Evolutionary conservation across 2,113 vertebrate species (phyloP), one percentile per base, ranked within the genome.

Genomic region (Turdus rufiventris): DNA sequence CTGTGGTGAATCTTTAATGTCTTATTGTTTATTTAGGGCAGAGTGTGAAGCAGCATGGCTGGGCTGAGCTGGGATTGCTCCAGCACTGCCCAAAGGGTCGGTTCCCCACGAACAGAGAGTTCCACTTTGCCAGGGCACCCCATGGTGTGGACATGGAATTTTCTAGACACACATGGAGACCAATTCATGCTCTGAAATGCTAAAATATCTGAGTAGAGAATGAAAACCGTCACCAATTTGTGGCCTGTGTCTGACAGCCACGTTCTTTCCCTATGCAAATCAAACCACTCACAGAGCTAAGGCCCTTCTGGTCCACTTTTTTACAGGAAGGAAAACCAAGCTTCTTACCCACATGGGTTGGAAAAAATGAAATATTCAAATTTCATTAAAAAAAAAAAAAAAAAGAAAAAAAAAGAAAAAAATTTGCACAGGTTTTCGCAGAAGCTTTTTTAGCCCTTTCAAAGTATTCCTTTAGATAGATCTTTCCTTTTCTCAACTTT

Each of bases 321-420:
- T 86, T 67, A 88, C 85, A 65, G 91, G 91, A 96, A 85, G 68
- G 85, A 93, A 94, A 96, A 88, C 38, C 36, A 18, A 24, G 11
- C 8, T 84, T 94, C 90, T 88, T 93, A 88, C 88, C 2, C 0
- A 13, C 56, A 85, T 12, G 57, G 43, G 25, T 67, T 0, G 7
- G 79, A 91, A 96, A 91, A 85, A 91, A 51, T 18, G 16, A 95
- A 93, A 61, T 83, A 93, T 78, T 95, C 75, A 89, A 91, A 93
- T 94, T 75, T 85, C 34, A 62, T 71, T 9, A 3, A 23, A n/a
- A 63, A 34, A 25, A 62, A 53, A 79, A 57, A 58, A 34, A 40
- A 8, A 61, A 29, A 14, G 11, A 13, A 40, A 40, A 40, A 40
- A 14, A 40, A 40, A 40, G 13, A 14, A 40, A 4, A n/a, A n/a